phyloP scores from a whole-genome alignment of 1,140 invertebrate species.

The Chionoecetes opilio region DNA sequence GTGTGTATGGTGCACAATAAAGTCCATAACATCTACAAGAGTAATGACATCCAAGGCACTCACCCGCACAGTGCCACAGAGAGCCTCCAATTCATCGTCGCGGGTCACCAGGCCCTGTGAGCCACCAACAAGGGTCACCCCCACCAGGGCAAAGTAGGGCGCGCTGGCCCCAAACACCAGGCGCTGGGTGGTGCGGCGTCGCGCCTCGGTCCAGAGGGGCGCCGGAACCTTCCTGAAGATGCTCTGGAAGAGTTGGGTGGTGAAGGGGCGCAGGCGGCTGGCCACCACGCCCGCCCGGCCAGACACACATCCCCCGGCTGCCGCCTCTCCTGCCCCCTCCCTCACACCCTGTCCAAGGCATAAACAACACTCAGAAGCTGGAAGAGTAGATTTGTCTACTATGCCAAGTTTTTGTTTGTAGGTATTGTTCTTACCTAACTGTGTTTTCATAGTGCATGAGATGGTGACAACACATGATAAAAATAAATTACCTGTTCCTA shows the following conservation, averaged over 20 bases:
- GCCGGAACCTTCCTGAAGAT: conserved; percentile 88
- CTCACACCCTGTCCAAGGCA: not conserved
- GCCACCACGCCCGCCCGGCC: conserved; percentile 35
- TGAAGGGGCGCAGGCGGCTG: conserved; percentile 55
- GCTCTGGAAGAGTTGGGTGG: conserved; percentile 64
- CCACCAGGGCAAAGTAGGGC: conserved; percentile 90
- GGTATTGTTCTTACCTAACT: too few species aligned
- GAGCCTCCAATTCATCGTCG: conserved; percentile 90
- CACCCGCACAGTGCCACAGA: conserved; percentile 91
- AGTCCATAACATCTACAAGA: not conserved
- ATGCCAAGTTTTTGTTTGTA: too few species aligned
- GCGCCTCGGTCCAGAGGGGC: conserved; percentile 87
- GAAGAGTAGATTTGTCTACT: not conserved
- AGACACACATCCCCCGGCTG: not conserved
- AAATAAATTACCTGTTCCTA: too few species aligned
- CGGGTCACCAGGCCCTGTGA: conserved; percentile 89
- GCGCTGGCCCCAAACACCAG: conserved; percentile 88
- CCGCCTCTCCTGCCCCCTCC: conserved; percentile 12
- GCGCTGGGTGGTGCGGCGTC: conserved; percentile 86
- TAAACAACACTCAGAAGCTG: not conserved
- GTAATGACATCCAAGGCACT: conserved; percentile 23
- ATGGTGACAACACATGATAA: too few species aligned
- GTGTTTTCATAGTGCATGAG: too few species aligned
- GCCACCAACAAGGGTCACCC: conserved; percentile 89
- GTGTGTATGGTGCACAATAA: too few species aligned